phyloP scores from a whole-genome alignment of 2,888 invertebrate genomes.

The Sesia bembeciformis region DNA sequence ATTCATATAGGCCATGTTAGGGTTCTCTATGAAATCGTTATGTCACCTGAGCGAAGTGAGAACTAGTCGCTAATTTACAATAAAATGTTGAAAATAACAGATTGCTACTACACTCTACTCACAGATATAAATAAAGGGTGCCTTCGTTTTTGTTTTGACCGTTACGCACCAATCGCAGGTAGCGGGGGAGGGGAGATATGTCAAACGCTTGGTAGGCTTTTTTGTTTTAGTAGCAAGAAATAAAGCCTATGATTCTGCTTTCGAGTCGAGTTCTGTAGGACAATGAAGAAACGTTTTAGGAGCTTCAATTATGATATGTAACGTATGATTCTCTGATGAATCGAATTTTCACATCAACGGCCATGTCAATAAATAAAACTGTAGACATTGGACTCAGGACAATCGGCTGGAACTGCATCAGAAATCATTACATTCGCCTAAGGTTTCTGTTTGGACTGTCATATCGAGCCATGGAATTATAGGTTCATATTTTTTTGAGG shows the following conservation, averaged over 20 bases:
- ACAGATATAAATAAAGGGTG: too few relatives aligned
- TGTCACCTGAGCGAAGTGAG: too few relatives aligned
- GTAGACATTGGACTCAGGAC: constrained; percentile 6
- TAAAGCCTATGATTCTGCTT: background rate
- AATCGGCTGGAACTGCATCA: constrained; percentile 8
- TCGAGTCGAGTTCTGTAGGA: background rate
- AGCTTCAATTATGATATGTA: background rate
- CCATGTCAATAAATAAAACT: constrained; percentile 7
- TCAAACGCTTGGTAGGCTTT: background rate
- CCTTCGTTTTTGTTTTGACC: too few relatives aligned
- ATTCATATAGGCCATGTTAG: too few relatives aligned
- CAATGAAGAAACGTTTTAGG: background rate
- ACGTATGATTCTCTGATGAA: background rate
- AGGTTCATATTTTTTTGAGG: constrained; percentile 12
- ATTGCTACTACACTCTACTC: too few relatives aligned
- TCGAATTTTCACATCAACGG: background rate
- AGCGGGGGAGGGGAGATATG: too few relatives aligned
- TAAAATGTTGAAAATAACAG: too few relatives aligned
- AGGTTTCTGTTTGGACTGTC: constrained; percentile 9
- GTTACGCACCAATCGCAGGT: too few relatives aligned
- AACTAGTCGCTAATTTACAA: too few relatives aligned
- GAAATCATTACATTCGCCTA: constrained; percentile 7
- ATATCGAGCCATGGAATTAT: constrained; percentile 10
- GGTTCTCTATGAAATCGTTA: too few relatives aligned
- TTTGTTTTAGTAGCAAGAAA: background rate